A percentile compares a stretch with the other conserved stretches of the same genome.
Evolutionary conservation across 1,140 invertebrate genomes (phyloP).

Genomic region (Caligus rogercresseyi): DNA sequence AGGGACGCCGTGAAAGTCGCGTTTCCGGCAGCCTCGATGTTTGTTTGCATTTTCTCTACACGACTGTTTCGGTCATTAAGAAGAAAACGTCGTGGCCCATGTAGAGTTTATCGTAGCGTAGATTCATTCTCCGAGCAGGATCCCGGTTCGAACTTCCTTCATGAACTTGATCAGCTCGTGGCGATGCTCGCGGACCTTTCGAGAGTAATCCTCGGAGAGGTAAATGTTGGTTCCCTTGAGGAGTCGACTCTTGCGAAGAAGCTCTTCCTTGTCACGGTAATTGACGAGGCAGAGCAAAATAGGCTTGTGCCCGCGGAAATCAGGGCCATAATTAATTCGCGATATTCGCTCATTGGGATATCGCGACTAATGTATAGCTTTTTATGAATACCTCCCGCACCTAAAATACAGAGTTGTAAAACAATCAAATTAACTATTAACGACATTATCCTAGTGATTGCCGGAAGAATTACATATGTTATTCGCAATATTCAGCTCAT

Average conservation of each 20-base stretch:
- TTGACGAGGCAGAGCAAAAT: conserved; percentile 11
- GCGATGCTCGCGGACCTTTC: conserved; percentile 18
- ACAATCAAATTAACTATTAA: background rate
- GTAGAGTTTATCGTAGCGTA: conserved; percentile 18
- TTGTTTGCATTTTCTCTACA: conserved; percentile 10
- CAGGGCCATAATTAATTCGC: conserved; percentile 13
- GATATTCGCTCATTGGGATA: conserved; percentile 8
- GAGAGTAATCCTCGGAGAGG: conserved; percentile 18
- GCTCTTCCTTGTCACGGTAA: conserved; percentile 18
- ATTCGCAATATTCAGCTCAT: background rate
- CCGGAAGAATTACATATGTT: background rate
- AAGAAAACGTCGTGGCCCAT: conserved; percentile 17
- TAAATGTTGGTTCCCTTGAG: conserved; percentile 18
- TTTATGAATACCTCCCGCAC: conserved; percentile 12
- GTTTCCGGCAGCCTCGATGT: background rate
- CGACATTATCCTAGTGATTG: too few relatives aligned
- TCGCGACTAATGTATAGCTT: conserved; percentile 15
- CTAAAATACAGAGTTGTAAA: background rate
- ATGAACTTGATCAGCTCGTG: conserved; percentile 20
- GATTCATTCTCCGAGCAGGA: conserved; percentile 10
- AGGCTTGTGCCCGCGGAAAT: conserved; percentile 18
- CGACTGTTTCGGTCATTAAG: conserved; percentile 11
- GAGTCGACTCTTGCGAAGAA: conserved; percentile 9
- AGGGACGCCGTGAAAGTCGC: background rate
- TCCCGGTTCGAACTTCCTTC: conserved; percentile 18